Evolutionary conservation across 2,797 vertebrate species (phyloP), one percentile per base, ranked within the genome.

Genomic region (Typhlichthys eigenmanni): DNA sequence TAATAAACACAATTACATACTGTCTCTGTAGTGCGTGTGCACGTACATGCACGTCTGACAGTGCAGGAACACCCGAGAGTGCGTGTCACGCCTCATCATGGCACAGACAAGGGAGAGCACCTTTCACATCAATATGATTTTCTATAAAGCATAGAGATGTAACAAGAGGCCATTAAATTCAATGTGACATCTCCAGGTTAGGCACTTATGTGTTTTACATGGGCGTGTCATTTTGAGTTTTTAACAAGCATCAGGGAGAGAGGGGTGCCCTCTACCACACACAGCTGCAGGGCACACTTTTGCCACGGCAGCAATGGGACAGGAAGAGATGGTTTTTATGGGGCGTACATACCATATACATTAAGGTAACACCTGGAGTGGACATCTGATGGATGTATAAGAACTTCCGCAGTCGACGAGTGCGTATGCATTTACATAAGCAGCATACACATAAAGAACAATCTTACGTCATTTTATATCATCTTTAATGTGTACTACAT

Each of bases 81-180:
- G 62, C 80, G 70, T 72, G 72, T 84, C 84, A 80, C 69, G 76
- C 75, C 81, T 73, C 76, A 79, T 88, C 80, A 85, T 14, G 71
- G 85, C 69, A 66, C 68, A 70, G 76, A 74, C 34, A 55, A 62
- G 74, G 70, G 74, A 83, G 70, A 77, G 82, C 79, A 80, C 82
- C 85, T 87, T 84, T 88, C 78, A 83, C 84, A 80, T 87, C 55
- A 78, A 74, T 62, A 80, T 82, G 83, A 79, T 83, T 87, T 24
- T 82, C 83, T 47, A 66, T 69, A 66, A 79, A 68, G 68, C 52
- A 14, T 19, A 52, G 71, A 55, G 43, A 62, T 55, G 70, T 70
- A 87, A 87, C 77, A 85, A 83, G 80, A 79, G 84, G 84, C 85
- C 79, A 81, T 92, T 92, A 92, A 91, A 91, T 85, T 82, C 86